Base-by-base conservation (phyloP, 2,888 invertebrate genomes). In the Euplagia quadripunctaria region DNA sequence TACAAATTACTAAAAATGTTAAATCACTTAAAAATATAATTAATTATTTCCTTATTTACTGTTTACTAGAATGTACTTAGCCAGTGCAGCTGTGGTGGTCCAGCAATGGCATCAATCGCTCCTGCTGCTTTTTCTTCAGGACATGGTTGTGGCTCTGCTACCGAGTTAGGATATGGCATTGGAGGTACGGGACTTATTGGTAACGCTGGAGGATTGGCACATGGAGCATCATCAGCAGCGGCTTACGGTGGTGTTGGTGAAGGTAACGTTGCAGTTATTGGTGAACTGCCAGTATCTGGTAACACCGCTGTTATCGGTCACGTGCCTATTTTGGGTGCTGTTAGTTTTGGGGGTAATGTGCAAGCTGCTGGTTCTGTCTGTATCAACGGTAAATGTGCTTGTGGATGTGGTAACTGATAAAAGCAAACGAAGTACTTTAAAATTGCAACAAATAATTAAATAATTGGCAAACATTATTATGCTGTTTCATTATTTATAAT, bases 201-300 rank as follows among this genome's bases (percentile, higher is more conserved):
- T 9, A 41, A 17, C 41, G 14, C 41, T 66, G 31, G 66, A 0
- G 5, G 5, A 4, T 16, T 9, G 4, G 42, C n/a, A 8, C 43
- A 41, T 6, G 68, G 12, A n/a, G 55, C 42, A 52, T 9, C 52
- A 42, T 11, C 46, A 7, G 20, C 14, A 46, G 17, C 68, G 8
- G 64, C 64, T n/a, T 75, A 68, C n/a, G 75, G 75, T 17, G 70
- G 73, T 41, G 52, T 66, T 43, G 88, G 89, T 1, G 86, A 88
- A 69, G 90, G 90, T 0, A 79, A 84, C 14, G 73, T 90, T 49
- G 78, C 81, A 4, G 87, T 89, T 0, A 77, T 75, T 52, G 90
- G 90, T 7, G 82, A 88, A 71, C 72, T 78, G 49, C 75, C 78
- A 20, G 72, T 78, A 9, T 61, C 65, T 66, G 89, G 78, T 69